Conservation (phyloP, 2,797 vertebrate species). For the Cynodonichthys magdalenae region DNA sequence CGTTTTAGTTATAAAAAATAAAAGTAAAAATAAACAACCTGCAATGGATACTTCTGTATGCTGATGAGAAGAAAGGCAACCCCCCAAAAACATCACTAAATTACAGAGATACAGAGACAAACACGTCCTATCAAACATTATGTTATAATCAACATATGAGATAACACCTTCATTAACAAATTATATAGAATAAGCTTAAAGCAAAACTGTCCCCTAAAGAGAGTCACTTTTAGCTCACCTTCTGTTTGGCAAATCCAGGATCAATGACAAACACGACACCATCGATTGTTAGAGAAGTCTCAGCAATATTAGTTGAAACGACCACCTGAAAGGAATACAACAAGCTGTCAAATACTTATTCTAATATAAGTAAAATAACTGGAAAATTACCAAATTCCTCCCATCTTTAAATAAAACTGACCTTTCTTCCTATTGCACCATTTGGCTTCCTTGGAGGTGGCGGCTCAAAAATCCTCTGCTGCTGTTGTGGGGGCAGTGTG, state of each 20-base stretch:
- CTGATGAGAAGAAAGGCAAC: too few relatives aligned
- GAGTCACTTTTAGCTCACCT: constrained; percentile 76
- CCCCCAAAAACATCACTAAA: too few relatives aligned
- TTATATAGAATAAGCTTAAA: too few relatives aligned
- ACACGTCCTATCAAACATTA: too few relatives aligned
- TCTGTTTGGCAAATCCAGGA: constrained; percentile 99
- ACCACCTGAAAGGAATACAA: constrained; percentile 85
- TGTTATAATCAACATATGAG: too few relatives aligned
- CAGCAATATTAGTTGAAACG: constrained; percentile 98
- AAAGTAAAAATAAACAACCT: neutral
- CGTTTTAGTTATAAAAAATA: neutral
- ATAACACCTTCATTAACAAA: too few relatives aligned
- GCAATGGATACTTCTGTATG: too few relatives aligned
- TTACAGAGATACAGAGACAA: too few relatives aligned
- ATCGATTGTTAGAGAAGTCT: constrained; percentile 98
- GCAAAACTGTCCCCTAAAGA: too few relatives aligned
- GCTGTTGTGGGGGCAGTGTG: constrained; percentile 96
- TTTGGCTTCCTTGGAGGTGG: constrained; percentile 95
- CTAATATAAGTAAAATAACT: neutral
- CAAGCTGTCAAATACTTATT: neutral
- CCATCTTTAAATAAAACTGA: constrained; percentile 45
- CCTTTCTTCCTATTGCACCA: constrained; percentile 98
- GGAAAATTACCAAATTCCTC: neutral
- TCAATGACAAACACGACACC: constrained; percentile 99
- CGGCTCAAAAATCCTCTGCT: constrained; percentile 97